Percentiles rank a stretch among this genome's conserved stretches.
These are phyloP conservation scores for Brachionus angularis DNA, from an alignment of 1,140 invertebrate genomes.

Conservation along the genomic window DNA sequence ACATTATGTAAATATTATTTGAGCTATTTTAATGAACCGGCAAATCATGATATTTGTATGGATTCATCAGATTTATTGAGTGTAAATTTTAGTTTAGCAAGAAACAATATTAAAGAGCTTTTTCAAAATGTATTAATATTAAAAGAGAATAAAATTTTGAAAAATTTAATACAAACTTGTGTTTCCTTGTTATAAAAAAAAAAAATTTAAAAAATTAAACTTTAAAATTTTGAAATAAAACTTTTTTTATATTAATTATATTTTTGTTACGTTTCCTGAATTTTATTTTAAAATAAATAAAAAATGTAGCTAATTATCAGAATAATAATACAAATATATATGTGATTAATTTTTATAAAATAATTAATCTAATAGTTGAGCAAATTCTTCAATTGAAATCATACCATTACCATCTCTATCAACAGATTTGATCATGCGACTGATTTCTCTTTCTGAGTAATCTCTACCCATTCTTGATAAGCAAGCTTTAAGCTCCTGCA, in stretches of 20 bases:
- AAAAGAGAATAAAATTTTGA: conserved; percentile 5
- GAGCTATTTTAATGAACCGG: neutral
- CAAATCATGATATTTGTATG: neutral
- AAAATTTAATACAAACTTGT: neutral
- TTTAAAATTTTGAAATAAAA: too few species aligned
- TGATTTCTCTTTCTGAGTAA: conserved; percentile 22
- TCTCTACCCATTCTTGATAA: neutral
- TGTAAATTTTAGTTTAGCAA: conserved; percentile 3
- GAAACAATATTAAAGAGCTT: neutral
- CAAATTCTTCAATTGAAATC: conserved; percentile 41
- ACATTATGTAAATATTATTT: conserved; percentile 33
- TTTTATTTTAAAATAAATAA: too few species aligned
- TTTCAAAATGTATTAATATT: neutral
- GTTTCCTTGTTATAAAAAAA: neutral
- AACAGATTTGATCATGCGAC: conserved; percentile 22
- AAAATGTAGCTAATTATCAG: too few species aligned
- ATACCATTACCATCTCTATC: conserved; percentile 39
- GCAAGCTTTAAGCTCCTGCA: conserved; percentile 11
- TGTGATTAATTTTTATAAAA: neutral
- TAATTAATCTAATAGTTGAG: conserved; percentile 22
- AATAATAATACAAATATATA: too few species aligned
- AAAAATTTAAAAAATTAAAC: too few species aligned
- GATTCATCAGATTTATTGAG: too few species aligned
- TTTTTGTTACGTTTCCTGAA: too few species aligned
- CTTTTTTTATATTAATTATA: too few species aligned